phyloP scores from a whole-genome alignment of 2,888 invertebrate species.

The Stramonita haemastoma region DNA sequence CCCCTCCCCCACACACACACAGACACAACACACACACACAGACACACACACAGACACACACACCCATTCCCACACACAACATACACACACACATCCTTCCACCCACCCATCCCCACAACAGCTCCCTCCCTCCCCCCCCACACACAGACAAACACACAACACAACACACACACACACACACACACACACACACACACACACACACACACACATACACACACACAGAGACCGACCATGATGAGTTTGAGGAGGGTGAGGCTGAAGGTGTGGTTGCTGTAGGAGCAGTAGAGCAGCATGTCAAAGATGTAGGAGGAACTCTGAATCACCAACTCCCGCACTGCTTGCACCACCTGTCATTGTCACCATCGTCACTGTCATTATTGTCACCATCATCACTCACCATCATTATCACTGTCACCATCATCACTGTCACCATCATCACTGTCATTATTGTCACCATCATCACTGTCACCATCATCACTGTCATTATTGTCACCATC shows the following conservation, averaged over 20 bases:
- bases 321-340: constrained; percentile 74
- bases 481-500: background rate
- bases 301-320: constrained; percentile 63
- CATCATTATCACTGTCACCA: background rate
- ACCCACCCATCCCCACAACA: too few relatives aligned
- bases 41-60: too few relatives aligned
- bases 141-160: too few relatives aligned
- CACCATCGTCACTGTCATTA: background rate
- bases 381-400: background rate
- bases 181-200: background rate
- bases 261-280: constrained; percentile 76
- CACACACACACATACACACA: background rate
- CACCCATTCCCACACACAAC: too few relatives aligned
- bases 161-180: background rate
- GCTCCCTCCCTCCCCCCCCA: too few relatives aligned
- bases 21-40: too few relatives aligned
- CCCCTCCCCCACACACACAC: too few relatives aligned
- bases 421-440: background rate
- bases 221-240: constrained; percentile 71
- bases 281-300: constrained; percentile 77
- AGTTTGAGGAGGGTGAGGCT: constrained; percentile 74
- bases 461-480: constrained; percentile 9
- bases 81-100: too few relatives aligned
- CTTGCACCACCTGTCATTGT: constrained; percentile 72
- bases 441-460: background rate